Percentiles rank a stretch among this genome's conserved stretches.
Conservation (phyloP, 2,113 vertebrate species). For the Coracopsis vasa region DNA sequence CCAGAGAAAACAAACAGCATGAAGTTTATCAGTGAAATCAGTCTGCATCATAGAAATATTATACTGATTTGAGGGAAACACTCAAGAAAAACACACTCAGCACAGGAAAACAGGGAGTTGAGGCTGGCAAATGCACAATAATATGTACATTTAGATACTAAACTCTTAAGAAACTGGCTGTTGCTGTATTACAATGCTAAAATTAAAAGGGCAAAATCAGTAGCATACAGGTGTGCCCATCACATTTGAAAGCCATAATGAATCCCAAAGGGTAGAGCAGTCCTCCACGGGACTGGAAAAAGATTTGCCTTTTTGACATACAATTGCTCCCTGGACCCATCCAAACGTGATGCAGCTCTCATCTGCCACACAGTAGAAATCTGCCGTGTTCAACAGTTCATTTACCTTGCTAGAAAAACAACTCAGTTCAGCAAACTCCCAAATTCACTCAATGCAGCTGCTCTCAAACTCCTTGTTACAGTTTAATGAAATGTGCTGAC, state of each 20-base stretch:
- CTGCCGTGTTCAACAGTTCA: background rate
- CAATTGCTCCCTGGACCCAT: background rate
- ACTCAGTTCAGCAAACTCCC: conserved; percentile 31
- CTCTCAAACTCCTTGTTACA: conserved; percentile 15
- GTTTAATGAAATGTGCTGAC: conserved; percentile 41
- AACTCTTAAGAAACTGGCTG: background rate
- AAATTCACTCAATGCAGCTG: background rate
- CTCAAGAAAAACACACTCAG: background rate
- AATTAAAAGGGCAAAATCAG: background rate
- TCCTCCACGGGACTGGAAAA: background rate
- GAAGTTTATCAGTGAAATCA: background rate
- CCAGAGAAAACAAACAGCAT: background rate
- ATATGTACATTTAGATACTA: background rate
- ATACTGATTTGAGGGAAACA: background rate
- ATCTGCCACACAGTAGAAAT: background rate
- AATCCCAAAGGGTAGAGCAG: background rate
- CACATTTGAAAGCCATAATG: background rate
- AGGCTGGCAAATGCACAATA: background rate
- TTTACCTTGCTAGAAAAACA: conserved; percentile 45
- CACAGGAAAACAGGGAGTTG: background rate
- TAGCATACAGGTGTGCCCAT: background rate
- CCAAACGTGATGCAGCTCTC: background rate
- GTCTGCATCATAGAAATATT: background rate
- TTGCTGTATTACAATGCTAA: background rate
- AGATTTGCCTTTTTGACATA: background rate